Evolutionary conservation across 2,113 vertebrate genomes (phyloP).

Genomic region (Phalacrocorax aristotelis): DNA sequence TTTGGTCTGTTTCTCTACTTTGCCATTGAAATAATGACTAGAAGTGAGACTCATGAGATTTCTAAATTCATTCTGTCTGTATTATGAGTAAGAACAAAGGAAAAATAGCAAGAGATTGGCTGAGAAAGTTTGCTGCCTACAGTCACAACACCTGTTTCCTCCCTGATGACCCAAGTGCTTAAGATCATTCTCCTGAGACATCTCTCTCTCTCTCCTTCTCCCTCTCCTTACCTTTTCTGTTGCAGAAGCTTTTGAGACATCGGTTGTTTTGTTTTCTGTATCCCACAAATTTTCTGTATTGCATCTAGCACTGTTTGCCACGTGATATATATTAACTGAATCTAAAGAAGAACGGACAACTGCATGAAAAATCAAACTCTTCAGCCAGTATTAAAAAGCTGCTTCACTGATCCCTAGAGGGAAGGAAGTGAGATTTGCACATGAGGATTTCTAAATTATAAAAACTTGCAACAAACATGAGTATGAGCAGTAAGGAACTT

Average conservation of each 20-base stretch:
- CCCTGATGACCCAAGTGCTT: not conserved
- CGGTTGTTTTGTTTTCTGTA: not conserved
- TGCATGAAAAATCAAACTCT: not conserved
- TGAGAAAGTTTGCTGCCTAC: not conserved
- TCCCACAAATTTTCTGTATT: not conserved
- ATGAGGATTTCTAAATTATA: slow-evolving; percentile 3
- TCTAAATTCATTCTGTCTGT: not conserved
- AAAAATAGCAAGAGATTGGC: not conserved
- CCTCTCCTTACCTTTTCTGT: not conserved
- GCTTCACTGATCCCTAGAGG: not conserved
- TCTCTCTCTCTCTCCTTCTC: not conserved
- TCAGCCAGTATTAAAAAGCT: not conserved
- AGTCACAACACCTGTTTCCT: not conserved
- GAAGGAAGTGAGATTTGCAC: slow-evolving; percentile 36
- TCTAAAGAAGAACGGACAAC: not conserved
- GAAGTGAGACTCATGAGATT: not conserved
- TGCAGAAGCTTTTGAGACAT: not conserved
- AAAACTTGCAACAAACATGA: not conserved
- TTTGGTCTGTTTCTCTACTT: not conserved
- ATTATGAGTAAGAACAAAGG: not conserved
- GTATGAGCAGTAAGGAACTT: slow-evolving; percentile 3
- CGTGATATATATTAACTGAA: not conserved
- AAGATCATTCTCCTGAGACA: not conserved
- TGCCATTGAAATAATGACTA: not conserved
- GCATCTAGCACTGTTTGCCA: not conserved